Conservation (phyloP, 1,140 invertebrate species). For the Drosophila sproati region DNA sequence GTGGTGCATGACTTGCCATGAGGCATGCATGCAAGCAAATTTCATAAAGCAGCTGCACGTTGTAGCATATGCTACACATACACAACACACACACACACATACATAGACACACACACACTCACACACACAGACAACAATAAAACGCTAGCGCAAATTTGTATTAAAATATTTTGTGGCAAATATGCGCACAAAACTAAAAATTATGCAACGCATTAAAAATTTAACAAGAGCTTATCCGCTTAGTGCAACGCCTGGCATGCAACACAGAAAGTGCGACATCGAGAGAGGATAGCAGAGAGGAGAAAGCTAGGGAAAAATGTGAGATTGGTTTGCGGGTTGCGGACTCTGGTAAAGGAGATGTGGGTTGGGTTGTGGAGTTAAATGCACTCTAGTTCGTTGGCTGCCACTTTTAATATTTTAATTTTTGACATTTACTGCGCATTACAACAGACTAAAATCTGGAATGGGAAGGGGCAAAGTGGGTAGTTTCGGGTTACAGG, state of each 20-base stretch:
- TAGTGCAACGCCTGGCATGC: constrained; percentile 67
- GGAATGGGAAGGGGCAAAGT: not conserved
- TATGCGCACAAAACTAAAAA: constrained; percentile 73
- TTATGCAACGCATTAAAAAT: constrained; percentile 82
- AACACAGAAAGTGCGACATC: not conserved
- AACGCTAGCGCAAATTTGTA: constrained; percentile 42
- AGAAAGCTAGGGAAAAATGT: not conserved
- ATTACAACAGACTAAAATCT: constrained; percentile 5
- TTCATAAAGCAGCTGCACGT: constrained; percentile 51
- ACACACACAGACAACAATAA: constrained; percentile 25
- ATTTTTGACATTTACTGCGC: constrained; percentile 72
- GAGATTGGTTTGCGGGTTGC: not conserved
- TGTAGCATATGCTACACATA: constrained; percentile 33
- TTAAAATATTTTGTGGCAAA: constrained; percentile 75
- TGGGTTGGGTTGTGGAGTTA: not conserved
- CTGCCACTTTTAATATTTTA: constrained; percentile 77
- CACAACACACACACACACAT: constrained; percentile 8
- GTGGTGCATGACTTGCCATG: constrained; percentile 29
- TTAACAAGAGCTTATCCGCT: constrained; percentile 82
- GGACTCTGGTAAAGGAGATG: not conserved
- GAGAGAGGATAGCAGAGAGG: not conserved
- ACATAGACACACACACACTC: constrained; percentile 1
- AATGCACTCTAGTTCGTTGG: constrained; percentile 23
- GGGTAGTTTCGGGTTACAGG: no score
- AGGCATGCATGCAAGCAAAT: constrained; percentile 47